Evolutionary conservation across 2,113 vertebrate genomes (phyloP).

Genomic region (Archocentrus centrarchus): DNA sequence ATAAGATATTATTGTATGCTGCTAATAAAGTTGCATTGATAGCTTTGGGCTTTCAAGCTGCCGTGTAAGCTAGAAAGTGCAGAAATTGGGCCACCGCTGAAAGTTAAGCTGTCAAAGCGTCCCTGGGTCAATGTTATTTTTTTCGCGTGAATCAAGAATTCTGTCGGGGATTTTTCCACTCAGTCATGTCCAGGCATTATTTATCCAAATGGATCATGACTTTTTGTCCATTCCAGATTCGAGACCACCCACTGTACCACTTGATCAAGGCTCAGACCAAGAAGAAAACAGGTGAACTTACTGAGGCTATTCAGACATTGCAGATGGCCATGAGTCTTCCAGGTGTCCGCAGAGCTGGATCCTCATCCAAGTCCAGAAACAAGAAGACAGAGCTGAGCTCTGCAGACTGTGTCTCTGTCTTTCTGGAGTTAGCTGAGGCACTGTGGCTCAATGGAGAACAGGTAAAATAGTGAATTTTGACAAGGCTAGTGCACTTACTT

Average conservation of each 20-base stretch:
- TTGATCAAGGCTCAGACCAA: constrained; percentile 94
- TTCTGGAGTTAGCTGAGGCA: constrained; percentile 91
- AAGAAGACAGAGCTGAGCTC: constrained; percentile 84
- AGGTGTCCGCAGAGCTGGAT: constrained; percentile 83
- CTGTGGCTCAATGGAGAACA: constrained; percentile 92
- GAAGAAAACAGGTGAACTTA: constrained; percentile 89
- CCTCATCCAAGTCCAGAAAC: constrained; percentile 84
- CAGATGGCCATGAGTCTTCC: constrained; percentile 94
- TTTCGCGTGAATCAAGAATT: background rate
- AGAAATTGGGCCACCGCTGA: too few species aligned
- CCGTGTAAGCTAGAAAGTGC: too few species aligned
- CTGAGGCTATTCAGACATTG: constrained; percentile 93
- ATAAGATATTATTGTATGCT: background rate
- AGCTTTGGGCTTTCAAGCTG: too few species aligned
- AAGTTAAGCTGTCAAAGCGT: background rate
- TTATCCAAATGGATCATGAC: background rate
- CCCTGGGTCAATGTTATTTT: background rate
- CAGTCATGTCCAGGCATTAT: too few species aligned
- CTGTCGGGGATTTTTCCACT: background rate
- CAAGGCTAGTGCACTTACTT: background rate
- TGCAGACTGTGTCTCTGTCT: constrained; percentile 89
- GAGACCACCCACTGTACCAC: constrained; percentile 93
- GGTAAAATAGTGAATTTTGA: constrained; percentile 73
- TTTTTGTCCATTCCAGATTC: constrained; percentile 81
- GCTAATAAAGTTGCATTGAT: background rate